Evolutionary conservation across 1,140 invertebrate species (phyloP), one percentile per base, ranked within the genome.

Genomic region (Pristionchus pacificus): DNA sequence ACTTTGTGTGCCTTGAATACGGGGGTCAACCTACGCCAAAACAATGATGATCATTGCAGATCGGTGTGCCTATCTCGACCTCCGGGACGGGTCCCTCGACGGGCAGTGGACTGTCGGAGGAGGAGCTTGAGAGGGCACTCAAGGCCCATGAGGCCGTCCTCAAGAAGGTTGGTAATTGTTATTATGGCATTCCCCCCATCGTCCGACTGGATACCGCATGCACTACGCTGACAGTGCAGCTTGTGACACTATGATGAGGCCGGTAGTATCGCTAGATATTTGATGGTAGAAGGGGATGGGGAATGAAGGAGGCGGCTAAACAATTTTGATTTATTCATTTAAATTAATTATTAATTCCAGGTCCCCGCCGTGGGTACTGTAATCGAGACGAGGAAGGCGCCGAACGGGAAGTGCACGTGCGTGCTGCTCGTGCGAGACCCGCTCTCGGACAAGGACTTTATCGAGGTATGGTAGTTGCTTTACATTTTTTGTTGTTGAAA

Each of bases 361-460:
- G 62, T 73, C 28, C 62, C 62, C 10, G 71, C 77, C 24, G 60
- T 70, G 6, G 70, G 68, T n/a, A 81, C 74, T 2, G n/a, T 29
- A 10, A 30, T 79, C 2, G 28, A 66, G 1, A 60, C 32, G 3
- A 49, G 65, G 55, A 74, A 57, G 29, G n/a, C n/a, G n/a, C n/a
- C n/a, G n/a, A 66, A 69, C 15, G 60, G 60, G 1, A 57, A 69
- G 14, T 77, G 61, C 13, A 75, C 78, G 2, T 59, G 70, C 55
- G 71, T 76, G 10, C 72, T 69, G 31, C 27, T 80, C 58, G 55
- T 83, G 28, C 69, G 79, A 49, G 68, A 73, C 32, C 77, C 76
- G 3, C 65, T 79, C 15, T 55, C 68, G 1, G 80, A 80, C 25
- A 70, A 65, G 6, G 80, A 80, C 57, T 80, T 80, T 60, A 83